Evolutionary conservation across 2,113 vertebrate genomes (phyloP).

Genomic region (Thomomys bottae): DNA sequence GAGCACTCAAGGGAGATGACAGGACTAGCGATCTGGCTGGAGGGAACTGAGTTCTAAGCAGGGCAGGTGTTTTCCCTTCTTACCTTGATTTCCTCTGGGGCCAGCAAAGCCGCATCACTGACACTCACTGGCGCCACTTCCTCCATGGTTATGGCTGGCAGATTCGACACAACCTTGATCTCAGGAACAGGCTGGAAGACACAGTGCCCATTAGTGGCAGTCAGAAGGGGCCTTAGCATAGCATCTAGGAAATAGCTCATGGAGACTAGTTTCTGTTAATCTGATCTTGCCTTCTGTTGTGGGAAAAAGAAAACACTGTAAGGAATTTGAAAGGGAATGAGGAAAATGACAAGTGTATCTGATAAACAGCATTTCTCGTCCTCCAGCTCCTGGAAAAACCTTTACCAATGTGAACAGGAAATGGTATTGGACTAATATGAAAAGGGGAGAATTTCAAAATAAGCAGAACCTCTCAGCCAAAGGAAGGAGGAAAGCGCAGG

Average conservation of each 20-base stretch:
- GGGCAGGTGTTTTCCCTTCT: neutral
- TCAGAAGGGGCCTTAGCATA: neutral
- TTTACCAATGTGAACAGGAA: neutral
- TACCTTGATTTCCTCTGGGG: slow-evolving; percentile 98
- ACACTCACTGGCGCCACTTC: slow-evolving; percentile 95
- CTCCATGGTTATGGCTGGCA: slow-evolving; percentile 95
- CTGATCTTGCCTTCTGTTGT: neutral
- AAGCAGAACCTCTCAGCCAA: neutral
- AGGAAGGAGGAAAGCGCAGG: neutral
- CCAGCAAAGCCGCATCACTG: slow-evolving; percentile 92
- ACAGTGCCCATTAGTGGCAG: neutral
- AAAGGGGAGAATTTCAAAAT: neutral
- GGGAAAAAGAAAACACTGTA: no score
- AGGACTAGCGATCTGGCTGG: neutral
- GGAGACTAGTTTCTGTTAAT: neutral
- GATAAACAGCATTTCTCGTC: neutral
- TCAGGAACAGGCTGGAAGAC: slow-evolving; percentile 92
- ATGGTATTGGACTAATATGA: neutral
- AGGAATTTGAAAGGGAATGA: neutral
- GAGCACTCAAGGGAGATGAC: neutral
- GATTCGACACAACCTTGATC: slow-evolving; percentile 95
- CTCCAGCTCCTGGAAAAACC: neutral
- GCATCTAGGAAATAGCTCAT: neutral
- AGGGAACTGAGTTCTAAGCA: neutral
- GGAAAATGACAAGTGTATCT: neutral